A percentile compares a stretch with the other conserved stretches of the same genome.
phyloP scores from a whole-genome alignment of 2,888 invertebrate species.

The Gastracanthus pulcherrimus region DNA sequence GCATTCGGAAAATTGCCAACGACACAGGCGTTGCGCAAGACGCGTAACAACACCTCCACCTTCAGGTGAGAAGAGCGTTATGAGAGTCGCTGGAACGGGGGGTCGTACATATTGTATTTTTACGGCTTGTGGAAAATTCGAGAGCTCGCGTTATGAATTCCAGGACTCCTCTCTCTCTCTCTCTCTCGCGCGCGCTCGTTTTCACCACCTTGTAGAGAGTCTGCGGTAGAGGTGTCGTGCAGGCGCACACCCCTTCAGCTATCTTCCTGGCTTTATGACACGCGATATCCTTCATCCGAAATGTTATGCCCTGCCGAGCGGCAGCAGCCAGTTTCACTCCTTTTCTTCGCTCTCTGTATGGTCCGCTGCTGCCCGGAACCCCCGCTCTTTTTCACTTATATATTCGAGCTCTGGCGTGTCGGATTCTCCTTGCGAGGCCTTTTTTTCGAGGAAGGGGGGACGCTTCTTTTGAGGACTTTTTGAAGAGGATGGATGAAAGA shows the following conservation, averaged over 20 bases:
- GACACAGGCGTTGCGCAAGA: not conserved
- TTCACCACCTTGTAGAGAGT: too few species aligned
- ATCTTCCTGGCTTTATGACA: constrained; percentile 69
- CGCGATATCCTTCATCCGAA: constrained; percentile 73
- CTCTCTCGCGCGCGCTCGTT: not conserved
- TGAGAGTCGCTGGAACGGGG: constrained; percentile 21
- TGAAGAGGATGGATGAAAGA: not conserved
- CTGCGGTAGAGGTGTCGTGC: not conserved
- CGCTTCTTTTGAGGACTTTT: not conserved
- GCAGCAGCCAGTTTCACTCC: too few species aligned
- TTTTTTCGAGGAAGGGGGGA: not conserved
- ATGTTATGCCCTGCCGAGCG: not conserved
- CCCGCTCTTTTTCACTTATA: constrained; percentile 18
- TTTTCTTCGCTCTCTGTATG: too few species aligned
- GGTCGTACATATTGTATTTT: constrained; percentile 17
- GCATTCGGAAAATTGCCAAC: not conserved
- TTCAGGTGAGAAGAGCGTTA: constrained; percentile 40
- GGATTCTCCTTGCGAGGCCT: not conserved
- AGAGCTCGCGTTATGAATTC: not conserved
- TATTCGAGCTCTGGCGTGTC: not conserved
- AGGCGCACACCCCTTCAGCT: not conserved
- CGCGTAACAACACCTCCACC: not conserved
- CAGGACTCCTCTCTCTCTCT: constrained; percentile 5
- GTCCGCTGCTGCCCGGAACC: too few species aligned
- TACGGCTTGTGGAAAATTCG: constrained; percentile 21